These are phyloP conservation scores for Aporophyla nigra DNA, from an alignment of 2,888 invertebrate species.

Conservation along the genomic window DNA sequence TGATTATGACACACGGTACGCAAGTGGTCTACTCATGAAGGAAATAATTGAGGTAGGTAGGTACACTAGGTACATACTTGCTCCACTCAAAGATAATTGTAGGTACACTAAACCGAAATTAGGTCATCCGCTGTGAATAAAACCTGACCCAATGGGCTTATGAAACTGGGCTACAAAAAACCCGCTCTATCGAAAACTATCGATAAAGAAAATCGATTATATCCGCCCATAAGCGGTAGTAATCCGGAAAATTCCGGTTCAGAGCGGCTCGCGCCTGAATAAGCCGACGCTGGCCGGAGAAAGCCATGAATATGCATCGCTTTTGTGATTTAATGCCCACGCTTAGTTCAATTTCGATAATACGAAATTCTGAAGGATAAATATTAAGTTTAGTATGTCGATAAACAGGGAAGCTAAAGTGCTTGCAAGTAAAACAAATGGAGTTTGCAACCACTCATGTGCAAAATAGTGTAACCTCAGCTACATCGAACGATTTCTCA, in stretches of 20 bases:
- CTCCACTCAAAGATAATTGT: conserved; percentile 28
- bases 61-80: not conserved
- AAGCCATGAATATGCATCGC: conserved; percentile 70
- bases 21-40: conserved; percentile 27
- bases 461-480: conserved; percentile 37
- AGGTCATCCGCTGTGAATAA: conserved; percentile 43
- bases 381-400: conserved; percentile 36
- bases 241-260: conserved; percentile 68
- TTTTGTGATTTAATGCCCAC: conserved; percentile 66
- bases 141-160: conserved; percentile 48
- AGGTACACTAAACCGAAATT: conserved; percentile 9
- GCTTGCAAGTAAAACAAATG: conserved; percentile 45
- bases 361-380: conserved; percentile 51
- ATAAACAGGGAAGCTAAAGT: conserved; percentile 39
- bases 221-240: conserved; percentile 66
- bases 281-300: conserved; percentile 55
- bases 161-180: conserved; percentile 57
- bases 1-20: conserved; percentile 20
- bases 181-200: conserved; percentile 64
- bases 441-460: conserved; percentile 34
- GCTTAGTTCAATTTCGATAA: conserved; percentile 62
- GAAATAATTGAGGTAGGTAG: conserved; percentile 15
- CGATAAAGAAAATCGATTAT: conserved; percentile 68
- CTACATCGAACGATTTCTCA: conserved; percentile 39
- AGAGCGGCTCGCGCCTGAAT: conserved; percentile 59